phyloP scores from a whole-genome alignment of 2,888 invertebrate species.

The Oeneis ivallda region DNA sequence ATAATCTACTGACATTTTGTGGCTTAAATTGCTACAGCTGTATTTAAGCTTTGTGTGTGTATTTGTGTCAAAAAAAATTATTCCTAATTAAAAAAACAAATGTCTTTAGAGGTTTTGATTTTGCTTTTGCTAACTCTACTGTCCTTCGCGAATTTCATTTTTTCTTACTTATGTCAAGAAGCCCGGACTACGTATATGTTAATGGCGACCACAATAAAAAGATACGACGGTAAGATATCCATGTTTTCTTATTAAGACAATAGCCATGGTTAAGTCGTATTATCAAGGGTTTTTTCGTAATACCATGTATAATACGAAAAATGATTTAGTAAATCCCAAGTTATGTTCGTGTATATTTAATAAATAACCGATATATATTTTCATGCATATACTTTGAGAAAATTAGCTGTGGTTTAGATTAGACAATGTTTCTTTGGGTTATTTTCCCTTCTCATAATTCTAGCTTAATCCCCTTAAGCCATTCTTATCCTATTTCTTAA shows the following conservation, averaged over 20 bases:
- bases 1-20: too few species aligned
- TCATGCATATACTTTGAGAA: conserved; percentile 22
- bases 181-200: conserved; percentile 51
- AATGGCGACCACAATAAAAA: conserved; percentile 63
- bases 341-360: conserved; percentile 29
- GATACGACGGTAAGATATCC: conserved; percentile 48
- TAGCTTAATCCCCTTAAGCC: conserved; percentile 13
- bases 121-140: conserved; percentile 50
- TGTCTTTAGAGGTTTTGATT: background rate
- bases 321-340: conserved; percentile 31
- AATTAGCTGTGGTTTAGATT: conserved; percentile 21
- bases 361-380: conserved; percentile 29
- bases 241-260: conserved; percentile 42
- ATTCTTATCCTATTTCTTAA: conserved; percentile 6
- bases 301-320: conserved; percentile 28
- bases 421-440: conserved; percentile 10
- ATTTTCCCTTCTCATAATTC: conserved; percentile 13
- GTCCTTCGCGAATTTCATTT: conserved; percentile 58
- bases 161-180: conserved; percentile 61
- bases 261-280: conserved; percentile 37
- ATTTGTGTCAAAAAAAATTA: conserved; percentile 2
- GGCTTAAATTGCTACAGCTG: too few species aligned
- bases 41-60: too few species aligned
- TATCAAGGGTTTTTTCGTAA: conserved; percentile 31
- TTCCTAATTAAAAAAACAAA: conserved; percentile 7